Percentiles rank a stretch among this genome's conserved stretches.
These are phyloP conservation scores for Rana temporaria DNA, from an alignment of 2,113 vertebrate genomes.

Conservation along the genomic window DNA sequence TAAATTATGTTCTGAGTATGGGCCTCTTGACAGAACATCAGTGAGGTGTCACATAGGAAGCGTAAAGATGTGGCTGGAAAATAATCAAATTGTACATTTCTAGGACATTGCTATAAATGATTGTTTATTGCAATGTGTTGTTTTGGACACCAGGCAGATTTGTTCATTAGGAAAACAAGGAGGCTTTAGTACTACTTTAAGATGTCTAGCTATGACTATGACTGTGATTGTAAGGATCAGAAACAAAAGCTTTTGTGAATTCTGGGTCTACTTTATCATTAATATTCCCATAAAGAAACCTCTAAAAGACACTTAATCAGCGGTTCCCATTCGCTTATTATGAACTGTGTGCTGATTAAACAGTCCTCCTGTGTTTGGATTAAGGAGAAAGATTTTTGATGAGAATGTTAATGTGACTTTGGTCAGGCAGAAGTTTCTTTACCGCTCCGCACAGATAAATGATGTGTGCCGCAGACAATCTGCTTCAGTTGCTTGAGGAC, in stretches of 20 bases:
- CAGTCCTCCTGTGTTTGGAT: conserved; percentile 15
- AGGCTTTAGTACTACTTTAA: too few relatives aligned
- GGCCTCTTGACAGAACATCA: too few relatives aligned
- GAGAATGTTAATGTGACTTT: conserved; percentile 22
- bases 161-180: too few relatives aligned
- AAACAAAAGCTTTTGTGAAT: background rate
- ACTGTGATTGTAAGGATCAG: background rate
- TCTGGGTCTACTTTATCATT: background rate
- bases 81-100: too few relatives aligned
- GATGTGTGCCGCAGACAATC: conserved; percentile 64
- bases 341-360: conserved; percentile 41
- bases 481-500: conserved; percentile 60
- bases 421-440: conserved; percentile 4
- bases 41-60: too few relatives aligned
- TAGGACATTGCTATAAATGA: too few relatives aligned
- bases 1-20: too few relatives aligned
- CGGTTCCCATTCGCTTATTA: conserved; percentile 12
- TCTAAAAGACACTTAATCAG: conserved; percentile 27
- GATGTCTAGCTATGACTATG: too few relatives aligned
- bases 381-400: conserved; percentile 29
- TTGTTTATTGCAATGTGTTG: too few relatives aligned
- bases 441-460: conserved; percentile 29
- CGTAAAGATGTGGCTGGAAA: too few relatives aligned
- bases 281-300: conserved; percentile 15
- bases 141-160: too few relatives aligned